Conservation (phyloP, 2,113 vertebrate genomes). For the Sapajus apella region DNA sequence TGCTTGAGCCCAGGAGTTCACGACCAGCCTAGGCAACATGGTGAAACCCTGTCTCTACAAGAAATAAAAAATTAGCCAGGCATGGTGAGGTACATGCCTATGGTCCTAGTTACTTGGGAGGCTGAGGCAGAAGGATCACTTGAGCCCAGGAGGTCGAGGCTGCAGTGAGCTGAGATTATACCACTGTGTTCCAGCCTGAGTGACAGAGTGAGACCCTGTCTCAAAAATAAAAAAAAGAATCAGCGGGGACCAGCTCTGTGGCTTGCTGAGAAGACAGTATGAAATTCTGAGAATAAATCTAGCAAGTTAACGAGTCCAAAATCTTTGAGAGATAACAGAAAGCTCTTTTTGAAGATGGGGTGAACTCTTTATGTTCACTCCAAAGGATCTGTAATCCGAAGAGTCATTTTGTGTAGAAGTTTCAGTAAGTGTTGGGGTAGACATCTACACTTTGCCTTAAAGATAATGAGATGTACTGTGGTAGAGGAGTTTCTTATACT, state of each 20-base stretch:
- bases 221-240: no score
- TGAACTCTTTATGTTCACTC: not conserved
- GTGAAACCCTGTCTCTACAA: no score
- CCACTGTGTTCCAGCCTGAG: no score
- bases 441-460: conserved; percentile 34
- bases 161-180: no score
- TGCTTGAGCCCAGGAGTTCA: no score
- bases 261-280: not conserved
- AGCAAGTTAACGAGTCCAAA: not conserved
- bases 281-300: conserved; percentile 29
- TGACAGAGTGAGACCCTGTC: no score
- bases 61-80: no score
- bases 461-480: not conserved
- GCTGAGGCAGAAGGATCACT: no score
- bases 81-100: no score
- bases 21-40: no score
- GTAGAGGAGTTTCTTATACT: not conserved
- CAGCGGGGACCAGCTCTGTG: not conserved
- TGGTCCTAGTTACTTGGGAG: no score
- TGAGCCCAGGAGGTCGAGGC: no score
- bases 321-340: not conserved
- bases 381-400: not conserved
- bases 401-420: not conserved
- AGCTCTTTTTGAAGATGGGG: not conserved
- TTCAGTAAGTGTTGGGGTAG: not conserved